phyloP scores from a whole-genome alignment of 2,888 invertebrate genomes.

The Drosophila antonietae region DNA sequence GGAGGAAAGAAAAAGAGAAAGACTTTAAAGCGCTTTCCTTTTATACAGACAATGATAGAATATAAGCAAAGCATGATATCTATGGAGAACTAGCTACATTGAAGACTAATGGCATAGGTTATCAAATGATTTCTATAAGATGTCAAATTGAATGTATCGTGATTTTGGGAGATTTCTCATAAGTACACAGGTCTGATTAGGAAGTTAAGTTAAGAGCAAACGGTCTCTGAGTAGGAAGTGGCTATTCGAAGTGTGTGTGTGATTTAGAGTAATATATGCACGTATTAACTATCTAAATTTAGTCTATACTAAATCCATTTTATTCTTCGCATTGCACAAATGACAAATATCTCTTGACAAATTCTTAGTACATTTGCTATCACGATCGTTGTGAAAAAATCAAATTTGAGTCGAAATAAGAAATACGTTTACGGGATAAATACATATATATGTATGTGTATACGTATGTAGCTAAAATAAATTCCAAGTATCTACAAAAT shows the following conservation, averaged over 20 bases:
- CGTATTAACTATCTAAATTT: slow-evolving; percentile 13
- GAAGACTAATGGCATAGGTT: slow-evolving; percentile 28
- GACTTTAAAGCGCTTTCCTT: too few species aligned
- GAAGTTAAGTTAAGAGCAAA: neutral
- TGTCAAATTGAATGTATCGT: neutral
- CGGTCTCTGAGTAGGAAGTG: neutral
- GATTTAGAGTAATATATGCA: neutral
- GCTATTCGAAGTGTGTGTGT: slow-evolving; percentile 13
- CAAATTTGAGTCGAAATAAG: slow-evolving; percentile 20
- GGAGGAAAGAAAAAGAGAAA: neutral
- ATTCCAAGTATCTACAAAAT: slow-evolving; percentile 39
- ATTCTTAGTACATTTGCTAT: slow-evolving; percentile 20
- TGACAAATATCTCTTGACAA: slow-evolving; percentile 1
- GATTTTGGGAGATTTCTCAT: slow-evolving; percentile 13
- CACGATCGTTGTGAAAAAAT: slow-evolving; percentile 26
- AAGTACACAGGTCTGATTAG: slow-evolving; percentile 23
- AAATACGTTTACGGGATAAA: neutral
- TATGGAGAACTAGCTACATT: slow-evolving; percentile 15
- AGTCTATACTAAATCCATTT: neutral
- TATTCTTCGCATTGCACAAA: slow-evolving; percentile 24
- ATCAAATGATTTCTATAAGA: neutral
- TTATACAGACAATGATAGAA: neutral
- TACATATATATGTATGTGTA: slow-evolving; percentile 1
- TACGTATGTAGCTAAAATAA: slow-evolving; percentile 12
- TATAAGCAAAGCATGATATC: neutral